Evolutionary conservation across 2,113 vertebrate species (phyloP), one percentile per base, ranked within the genome.

Genomic region (Setophaga coronata): DNA sequence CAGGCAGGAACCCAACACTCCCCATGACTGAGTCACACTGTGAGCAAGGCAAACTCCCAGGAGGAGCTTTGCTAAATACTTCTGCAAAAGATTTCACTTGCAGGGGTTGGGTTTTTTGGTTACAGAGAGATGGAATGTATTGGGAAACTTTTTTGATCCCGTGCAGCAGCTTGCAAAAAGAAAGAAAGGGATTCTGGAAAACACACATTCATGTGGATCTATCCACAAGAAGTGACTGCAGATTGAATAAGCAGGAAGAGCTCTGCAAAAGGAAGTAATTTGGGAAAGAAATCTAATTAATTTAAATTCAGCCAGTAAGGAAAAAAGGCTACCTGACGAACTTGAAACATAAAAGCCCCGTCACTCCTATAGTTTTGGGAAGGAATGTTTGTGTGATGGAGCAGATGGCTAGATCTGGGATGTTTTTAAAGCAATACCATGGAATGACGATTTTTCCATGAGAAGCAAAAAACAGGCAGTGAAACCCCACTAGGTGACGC

Each of bases 401-500:
- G 66, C 16, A 56, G 60, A 84, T 7, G 5, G 56, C 5, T 9
- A 16, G 57, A 18, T 67, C 34, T 25, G 53, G 14, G 15, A 1
- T 26, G 45, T 69, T 85, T 85, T 47, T 16, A 5, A 43, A 56
- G 3, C 14, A 45, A 3, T 4, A 8, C 28, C 5, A 1, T 0
- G 9, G 12, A 20, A 18, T 3, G 7, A 18, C 3, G 17, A 42
- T 17, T 61, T 79, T 72, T 64, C 11, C 21, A 1, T 0, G 13
- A 42, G 13, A 5, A 62, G 31, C 23, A 67, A 58, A 65, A 79
- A 23, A 25, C 6, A 1, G 33, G 40, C 43, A 50, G 16, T 18
- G 54, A 78, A 1, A 10, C 7, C 10, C 97, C 98, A 98, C 97
- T 95, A 98, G 98, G 94, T 97, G 98, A 95, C 40, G 96, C 95